Evolutionary conservation across 2,797 vertebrate species (phyloP), one percentile per base, ranked within the genome.

Genomic region (Myripristis murdjan): DNA sequence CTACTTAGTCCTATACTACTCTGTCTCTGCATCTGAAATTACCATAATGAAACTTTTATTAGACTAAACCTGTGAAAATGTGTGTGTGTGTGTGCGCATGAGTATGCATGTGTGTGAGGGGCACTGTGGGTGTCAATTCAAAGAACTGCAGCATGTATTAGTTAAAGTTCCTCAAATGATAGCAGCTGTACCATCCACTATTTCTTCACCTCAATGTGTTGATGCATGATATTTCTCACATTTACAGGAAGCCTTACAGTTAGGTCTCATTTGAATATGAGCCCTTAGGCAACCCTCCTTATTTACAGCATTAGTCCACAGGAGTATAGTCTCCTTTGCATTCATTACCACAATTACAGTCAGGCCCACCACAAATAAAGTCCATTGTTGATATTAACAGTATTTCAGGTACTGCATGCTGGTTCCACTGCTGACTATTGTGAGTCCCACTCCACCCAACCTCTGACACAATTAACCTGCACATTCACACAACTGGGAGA

Each of bases 311-410:
- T 55, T 49, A 9, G 20, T 58, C 33, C 5, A 9, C 18, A 28
- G 2, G 33, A 68, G 41, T 35, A 54, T 4, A 11, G 26, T 71
- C 60, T 65, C 67, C 70, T 72, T 49, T 64, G 66, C 73, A 66
- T 77, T 80, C 68, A 35, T 63, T 82, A 80, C 6, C 61, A 39
- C 10, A 78, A 76, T 74, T 58, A 57, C 35, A 67, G 39, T 26
- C 37, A 41, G 51, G 28, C 6, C 14, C 33, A 39, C 24, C 28
- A 16, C 15, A 1, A 62, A 63, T 20, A 67, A 23, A 64, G 47
- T n/a, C 10, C 35, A 28, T 52, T 20, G 33, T n/a, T 48, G 10
- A 46, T 18, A 64, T 56, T 48, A 58, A 22, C 39, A 41, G 20
- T 1, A 31, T 24, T 39, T 4, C 3, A 14, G 3, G 5, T 58